These are phyloP conservation scores for Trichopria drosophilae DNA, from an alignment of 2,888 invertebrate genomes.

Conservation along the genomic window DNA sequence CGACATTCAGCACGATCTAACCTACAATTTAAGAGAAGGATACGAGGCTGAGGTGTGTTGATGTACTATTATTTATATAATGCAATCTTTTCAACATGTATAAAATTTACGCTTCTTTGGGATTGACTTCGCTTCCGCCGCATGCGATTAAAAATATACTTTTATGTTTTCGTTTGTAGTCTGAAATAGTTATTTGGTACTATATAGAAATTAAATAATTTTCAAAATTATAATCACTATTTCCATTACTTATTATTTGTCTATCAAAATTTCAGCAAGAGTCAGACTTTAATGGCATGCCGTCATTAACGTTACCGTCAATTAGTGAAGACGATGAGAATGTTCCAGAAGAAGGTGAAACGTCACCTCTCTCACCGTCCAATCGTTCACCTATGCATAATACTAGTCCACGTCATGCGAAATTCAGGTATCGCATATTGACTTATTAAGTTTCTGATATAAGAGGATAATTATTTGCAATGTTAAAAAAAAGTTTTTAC, in stretches of 20 bases:
- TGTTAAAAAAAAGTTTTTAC: not conserved
- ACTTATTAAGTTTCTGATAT: not conserved
- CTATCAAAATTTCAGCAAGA: slow-evolving; percentile 70
- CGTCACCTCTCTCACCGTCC: slow-evolving; percentile 67
- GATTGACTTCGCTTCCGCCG: not conserved
- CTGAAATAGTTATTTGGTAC: too few species aligned
- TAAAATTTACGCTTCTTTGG: not conserved
- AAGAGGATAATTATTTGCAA: not conserved
- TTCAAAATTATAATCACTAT: too few species aligned
- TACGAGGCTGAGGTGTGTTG: slow-evolving; percentile 77
- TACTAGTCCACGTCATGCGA: slow-evolving; percentile 70
- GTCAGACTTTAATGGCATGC: slow-evolving; percentile 75
- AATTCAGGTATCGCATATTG: slow-evolving; percentile 63
- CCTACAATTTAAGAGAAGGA: slow-evolving; percentile 90
- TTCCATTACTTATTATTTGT: too few species aligned
- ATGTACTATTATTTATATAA: not conserved
- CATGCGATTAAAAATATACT: not conserved
- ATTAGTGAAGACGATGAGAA: slow-evolving; percentile 96
- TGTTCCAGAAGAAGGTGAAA: slow-evolving; percentile 71
- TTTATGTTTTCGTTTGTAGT: not conserved
- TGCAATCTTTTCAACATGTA: not conserved
- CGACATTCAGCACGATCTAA: slow-evolving; percentile 93
- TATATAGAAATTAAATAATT: too few species aligned
- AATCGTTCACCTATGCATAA: slow-evolving; percentile 64
- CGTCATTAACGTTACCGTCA: slow-evolving; percentile 83